phyloP scores from a whole-genome alignment of 2,888 invertebrate species.

The Lomographa bimaculata region DNA sequence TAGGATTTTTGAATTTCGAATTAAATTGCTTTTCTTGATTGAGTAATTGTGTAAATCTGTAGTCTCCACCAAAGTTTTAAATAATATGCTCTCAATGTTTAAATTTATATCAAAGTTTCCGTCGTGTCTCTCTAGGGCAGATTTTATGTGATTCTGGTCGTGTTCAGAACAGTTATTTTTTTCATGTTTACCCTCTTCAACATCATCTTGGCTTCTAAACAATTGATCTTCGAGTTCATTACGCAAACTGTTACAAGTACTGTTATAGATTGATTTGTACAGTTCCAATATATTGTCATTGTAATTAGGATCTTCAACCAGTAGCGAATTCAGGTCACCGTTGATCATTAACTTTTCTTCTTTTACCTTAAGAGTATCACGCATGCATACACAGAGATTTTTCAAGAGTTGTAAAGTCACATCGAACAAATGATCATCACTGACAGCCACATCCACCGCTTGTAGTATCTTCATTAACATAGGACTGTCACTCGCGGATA shows the following conservation, averaged over 20 bases:
- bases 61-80: conserved; percentile 52
- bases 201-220: conserved; percentile 26
- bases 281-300: conserved; percentile 45
- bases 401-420: conserved; percentile 62
- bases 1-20: conserved; percentile 34
- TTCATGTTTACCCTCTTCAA: conserved; percentile 26
- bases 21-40: conserved; percentile 53
- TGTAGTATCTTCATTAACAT: conserved; percentile 56
- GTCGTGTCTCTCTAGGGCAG: background rate
- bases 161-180: conserved; percentile 32
- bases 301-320: conserved; percentile 28
- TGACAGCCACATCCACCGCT: conserved; percentile 56
- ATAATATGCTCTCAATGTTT: conserved; percentile 45
- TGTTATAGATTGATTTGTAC: conserved; percentile 61
- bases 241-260: conserved; percentile 56
- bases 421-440: conserved; percentile 57
- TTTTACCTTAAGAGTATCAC: conserved; percentile 49
- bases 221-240: conserved; percentile 44
- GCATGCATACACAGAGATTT: conserved; percentile 65
- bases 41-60: conserved; percentile 53
- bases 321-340: conserved; percentile 36
- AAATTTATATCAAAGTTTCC: conserved; percentile 4
- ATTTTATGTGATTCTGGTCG: conserved; percentile 17
- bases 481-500: conserved; percentile 44
- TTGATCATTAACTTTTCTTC: conserved; percentile 36